phyloP scores from a whole-genome alignment of 2,888 invertebrate genomes.

The Morpho deidamia region DNA sequence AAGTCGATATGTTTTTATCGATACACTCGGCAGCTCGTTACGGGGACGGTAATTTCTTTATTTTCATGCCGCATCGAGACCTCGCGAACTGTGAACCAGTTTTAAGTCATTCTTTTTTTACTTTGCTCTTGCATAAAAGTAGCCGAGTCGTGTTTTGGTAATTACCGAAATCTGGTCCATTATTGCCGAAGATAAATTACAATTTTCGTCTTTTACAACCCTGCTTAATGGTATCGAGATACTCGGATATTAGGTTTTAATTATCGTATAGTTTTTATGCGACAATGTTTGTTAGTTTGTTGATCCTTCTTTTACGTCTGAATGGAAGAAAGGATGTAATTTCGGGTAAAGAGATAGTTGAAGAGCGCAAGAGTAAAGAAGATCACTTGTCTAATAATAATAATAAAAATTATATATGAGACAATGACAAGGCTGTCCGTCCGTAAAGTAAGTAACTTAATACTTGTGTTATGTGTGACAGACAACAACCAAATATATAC shows the following conservation, averaged over 20 bases:
- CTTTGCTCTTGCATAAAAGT: constrained; percentile 37
- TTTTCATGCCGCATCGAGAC: constrained; percentile 39
- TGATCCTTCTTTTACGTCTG: too few relatives aligned
- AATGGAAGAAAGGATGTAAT: not conserved
- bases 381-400: too few relatives aligned
- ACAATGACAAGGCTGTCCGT: too few relatives aligned
- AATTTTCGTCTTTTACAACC: constrained; percentile 18
- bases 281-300: too few relatives aligned
- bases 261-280: constrained; percentile 6
- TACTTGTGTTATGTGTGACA: too few relatives aligned
- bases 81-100: constrained; percentile 40
- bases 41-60: constrained; percentile 59
- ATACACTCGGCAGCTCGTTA: constrained; percentile 55
- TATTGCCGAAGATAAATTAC: constrained; percentile 33
- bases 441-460: too few relatives aligned
- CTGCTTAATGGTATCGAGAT: constrained; percentile 25
- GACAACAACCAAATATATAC: too few relatives aligned
- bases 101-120: constrained; percentile 26
- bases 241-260: constrained; percentile 17
- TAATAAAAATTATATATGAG: too few relatives aligned
- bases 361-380: too few relatives aligned
- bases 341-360: too few relatives aligned
- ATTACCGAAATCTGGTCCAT: constrained; percentile 36
- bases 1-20: constrained; percentile 55
- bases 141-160: constrained; percentile 31